Evolutionary conservation across 1,140 invertebrate species (phyloP).

Genomic region (Pogonognathellus flavescens): DNA sequence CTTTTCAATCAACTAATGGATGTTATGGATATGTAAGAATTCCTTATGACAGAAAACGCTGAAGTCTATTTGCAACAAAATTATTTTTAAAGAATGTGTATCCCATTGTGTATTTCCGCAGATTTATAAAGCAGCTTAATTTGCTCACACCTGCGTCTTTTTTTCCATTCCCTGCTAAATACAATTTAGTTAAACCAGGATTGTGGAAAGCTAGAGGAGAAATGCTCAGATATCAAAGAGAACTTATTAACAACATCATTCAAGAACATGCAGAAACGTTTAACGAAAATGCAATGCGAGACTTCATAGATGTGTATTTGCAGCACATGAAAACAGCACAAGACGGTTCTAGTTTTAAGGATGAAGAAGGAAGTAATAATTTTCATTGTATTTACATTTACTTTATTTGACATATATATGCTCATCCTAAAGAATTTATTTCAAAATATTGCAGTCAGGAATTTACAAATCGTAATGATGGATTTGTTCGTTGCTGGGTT

Average conservation of each 20-base stretch:
- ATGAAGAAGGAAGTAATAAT: slow-evolving; percentile 61
- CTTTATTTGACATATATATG: too few relatives aligned
- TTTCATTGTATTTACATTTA: too few relatives aligned
- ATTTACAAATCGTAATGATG: neutral
- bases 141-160: slow-evolving; percentile 19
- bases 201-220: neutral
- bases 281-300: slow-evolving; percentile 76
- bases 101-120: too few relatives aligned
- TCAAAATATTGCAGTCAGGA: slow-evolving; percentile 3
- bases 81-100: too few relatives aligned
- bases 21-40: neutral
- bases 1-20: slow-evolving; percentile 34
- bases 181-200: slow-evolving; percentile 47
- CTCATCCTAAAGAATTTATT: too few relatives aligned
- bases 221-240: neutral
- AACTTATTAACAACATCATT: slow-evolving; percentile 71
- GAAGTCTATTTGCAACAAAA: too few relatives aligned
- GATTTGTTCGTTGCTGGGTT: slow-evolving; percentile 59
- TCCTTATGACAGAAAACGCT: too few relatives aligned
- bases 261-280: slow-evolving; percentile 78
- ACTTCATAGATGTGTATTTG: slow-evolving; percentile 89
- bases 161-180: slow-evolving; percentile 52
- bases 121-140: slow-evolving; percentile 2
- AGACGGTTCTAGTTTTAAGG: slow-evolving; percentile 47
- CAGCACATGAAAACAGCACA: slow-evolving; percentile 62